Base-by-base conservation (phyloP, 2,888 invertebrate genomes). In the Caenorhabditis parvicauda region DNA sequence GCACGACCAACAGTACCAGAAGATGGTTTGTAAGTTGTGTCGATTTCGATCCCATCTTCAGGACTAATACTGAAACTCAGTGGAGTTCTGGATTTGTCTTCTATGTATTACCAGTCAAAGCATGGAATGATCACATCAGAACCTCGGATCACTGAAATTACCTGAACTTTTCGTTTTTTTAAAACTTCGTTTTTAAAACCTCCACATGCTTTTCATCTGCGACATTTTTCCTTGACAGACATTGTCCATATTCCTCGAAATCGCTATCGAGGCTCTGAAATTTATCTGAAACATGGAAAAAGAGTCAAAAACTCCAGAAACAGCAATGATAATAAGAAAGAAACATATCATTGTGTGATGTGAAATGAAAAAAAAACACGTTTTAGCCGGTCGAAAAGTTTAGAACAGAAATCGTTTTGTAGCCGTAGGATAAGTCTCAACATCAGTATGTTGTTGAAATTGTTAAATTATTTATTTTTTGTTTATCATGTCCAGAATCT, bases 21-120 rank as follows among this genome's bases (percentile, higher is more conserved):
- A 2, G 64, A 64, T 22, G 68, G 68, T 28, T 68, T 68, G 51
- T 65, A 68, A 17, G 68, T 68, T 7, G 59, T 58, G 7, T 65
- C 68, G 35, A 68, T 64, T 46, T 68, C 68, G 4, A 62, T 27
- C 7, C 57, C 64, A 45, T 68, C 68, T 51, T 68, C 68, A 19
- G 68, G 68, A 19, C 63, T 59, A 9, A 68, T 60, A 51, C 68
- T 67, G 54, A 17, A 66, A 66, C 12, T 39, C 17, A 14, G 19
- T 14, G 3, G 2, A 12, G 32, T 29, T 12, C 39, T 25, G 6
- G n/a, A 39, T 19, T 38, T n/a, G 14, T 21, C 25, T 32, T 41
- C 41, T 25, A 37, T 17, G 12, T 6, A 32, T 46, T 38, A 60
- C 65, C 65, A 67, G 2, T 59, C 53, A 32, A 67, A 67, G 22